Percentiles rank a stretch among this genome's conserved stretches.
phyloP scores from a whole-genome alignment of 64 coral and sea anemone genomes.

The Montipora capricornis region DNA sequence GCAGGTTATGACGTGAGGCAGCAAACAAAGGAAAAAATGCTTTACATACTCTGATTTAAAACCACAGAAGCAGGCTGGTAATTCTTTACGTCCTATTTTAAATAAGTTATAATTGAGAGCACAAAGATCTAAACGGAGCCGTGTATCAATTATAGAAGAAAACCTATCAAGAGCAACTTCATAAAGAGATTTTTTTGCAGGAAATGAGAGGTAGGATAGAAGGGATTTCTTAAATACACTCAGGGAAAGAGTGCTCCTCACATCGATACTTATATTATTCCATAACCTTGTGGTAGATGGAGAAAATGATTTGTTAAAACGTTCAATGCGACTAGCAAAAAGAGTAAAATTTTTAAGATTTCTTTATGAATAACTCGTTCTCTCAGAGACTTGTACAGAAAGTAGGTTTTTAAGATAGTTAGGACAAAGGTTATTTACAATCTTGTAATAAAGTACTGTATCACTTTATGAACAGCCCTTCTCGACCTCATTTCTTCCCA shows the following conservation, averaged over 20 bases:
- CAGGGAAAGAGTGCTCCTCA: no score
- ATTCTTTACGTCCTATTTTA: background rate
- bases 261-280: no score
- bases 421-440: constrained; percentile 9
- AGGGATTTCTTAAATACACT: no score
- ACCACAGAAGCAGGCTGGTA: background rate
- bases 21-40: background rate
- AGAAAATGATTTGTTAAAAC: no score
- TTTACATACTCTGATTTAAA: background rate
- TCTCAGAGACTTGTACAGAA: background rate
- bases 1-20: background rate
- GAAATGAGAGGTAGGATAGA: no score
- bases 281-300: no score
- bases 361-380: no score
- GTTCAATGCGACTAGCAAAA: no score
- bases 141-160: no score
- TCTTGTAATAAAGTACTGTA: background rate
- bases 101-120: background rate
- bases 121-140: background rate
- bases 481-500: background rate
- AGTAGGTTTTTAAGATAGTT: background rate
- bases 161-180: background rate
- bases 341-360: no score
- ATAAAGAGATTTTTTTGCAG: no score
- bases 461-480: background rate